These are phyloP conservation scores for Rhabdomys pumilio DNA, from an alignment of 2,797 vertebrate species.

Conservation along the genomic window DNA sequence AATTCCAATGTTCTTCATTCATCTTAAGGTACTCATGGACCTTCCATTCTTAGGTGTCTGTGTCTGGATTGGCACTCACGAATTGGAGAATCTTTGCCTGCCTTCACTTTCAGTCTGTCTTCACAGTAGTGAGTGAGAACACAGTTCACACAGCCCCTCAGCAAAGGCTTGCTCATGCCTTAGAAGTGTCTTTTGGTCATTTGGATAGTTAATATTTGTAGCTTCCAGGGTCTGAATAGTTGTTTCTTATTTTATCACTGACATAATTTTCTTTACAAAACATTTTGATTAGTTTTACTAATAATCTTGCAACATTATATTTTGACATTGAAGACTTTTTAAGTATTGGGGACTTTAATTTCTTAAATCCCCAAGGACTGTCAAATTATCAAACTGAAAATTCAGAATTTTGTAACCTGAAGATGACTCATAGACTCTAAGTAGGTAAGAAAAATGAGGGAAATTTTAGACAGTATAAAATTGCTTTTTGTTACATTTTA, in stretches of 20 bases:
- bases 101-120: constrained; percentile 47
- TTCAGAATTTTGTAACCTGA: constrained; percentile 7
- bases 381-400: constrained; percentile 56
- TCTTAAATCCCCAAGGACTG: neutral
- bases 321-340: neutral
- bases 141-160: constrained; percentile 30
- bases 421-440: constrained; percentile 5
- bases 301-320: constrained; percentile 2
- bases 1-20: neutral
- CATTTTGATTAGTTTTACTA: neutral
- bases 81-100: neutral
- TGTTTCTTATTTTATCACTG: constrained; percentile 13
- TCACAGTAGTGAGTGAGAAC: neutral
- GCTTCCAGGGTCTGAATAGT: neutral
- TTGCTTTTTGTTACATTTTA: neutral
- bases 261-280: constrained; percentile 19
- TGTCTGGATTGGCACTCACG: accelerated
- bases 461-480: constrained; percentile 5
- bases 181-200: neutral
- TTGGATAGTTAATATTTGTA: neutral
- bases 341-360: neutral
- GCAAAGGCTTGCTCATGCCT: neutral
- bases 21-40: neutral
- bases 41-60: neutral
- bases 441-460: neutral